phyloP scores from a whole-genome alignment of 2,113 vertebrate genomes.

The Triplophysa siluroides region DNA sequence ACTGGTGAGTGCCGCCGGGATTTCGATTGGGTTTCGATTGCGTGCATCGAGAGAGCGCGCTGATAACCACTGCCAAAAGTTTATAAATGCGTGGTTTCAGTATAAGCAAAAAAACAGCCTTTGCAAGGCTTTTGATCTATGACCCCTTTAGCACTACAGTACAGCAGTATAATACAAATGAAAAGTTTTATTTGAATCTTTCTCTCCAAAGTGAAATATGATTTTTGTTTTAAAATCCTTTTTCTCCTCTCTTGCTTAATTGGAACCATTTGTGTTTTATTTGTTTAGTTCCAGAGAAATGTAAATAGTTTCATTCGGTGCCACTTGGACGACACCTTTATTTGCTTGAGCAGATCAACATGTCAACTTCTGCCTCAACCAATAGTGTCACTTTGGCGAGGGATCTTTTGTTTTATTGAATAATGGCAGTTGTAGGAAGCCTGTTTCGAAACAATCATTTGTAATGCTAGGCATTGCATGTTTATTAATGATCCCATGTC shows the following conservation, averaged over 20 bases:
- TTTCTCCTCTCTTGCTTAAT: too few relatives aligned
- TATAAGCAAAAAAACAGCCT: background rate
- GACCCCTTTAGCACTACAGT: too few relatives aligned
- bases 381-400: background rate
- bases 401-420: background rate
- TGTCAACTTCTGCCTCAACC: background rate
- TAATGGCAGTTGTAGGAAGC: background rate
- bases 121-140: background rate
- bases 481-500: background rate
- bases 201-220: too few relatives aligned
- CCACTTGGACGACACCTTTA: background rate
- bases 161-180: too few relatives aligned
- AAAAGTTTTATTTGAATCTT: too few relatives aligned
- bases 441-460: too few relatives aligned
- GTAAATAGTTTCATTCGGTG: too few relatives aligned
- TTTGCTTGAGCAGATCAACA: background rate
- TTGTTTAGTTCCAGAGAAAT: too few relatives aligned
- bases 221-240: background rate
- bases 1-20: constrained; percentile 74
- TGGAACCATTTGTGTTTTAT: too few relatives aligned
- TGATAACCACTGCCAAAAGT: background rate
- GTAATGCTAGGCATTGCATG: background rate
- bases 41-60: background rate
- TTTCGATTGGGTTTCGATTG: constrained; percentile 8
- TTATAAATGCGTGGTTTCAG: constrained; percentile 13